Percentiles rank a stretch among this genome's conserved stretches.
phyloP scores from a whole-genome alignment of 1,140 invertebrate species.

The Asobara japonica region DNA sequence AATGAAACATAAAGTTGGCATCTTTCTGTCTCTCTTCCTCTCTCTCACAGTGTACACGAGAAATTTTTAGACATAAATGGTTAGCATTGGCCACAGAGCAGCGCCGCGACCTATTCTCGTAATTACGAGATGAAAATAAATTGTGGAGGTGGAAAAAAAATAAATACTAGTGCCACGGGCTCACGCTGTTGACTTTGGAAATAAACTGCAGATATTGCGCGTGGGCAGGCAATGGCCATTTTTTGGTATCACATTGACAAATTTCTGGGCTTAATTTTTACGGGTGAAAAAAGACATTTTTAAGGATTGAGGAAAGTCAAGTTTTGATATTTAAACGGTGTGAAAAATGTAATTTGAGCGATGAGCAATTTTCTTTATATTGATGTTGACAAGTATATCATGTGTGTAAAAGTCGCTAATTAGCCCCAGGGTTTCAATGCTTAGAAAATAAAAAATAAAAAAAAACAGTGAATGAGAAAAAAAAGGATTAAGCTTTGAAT shows the following conservation, averaged over 20 bases:
- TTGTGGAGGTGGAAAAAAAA: not conserved
- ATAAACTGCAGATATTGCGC: not conserved
- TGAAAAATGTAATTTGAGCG: too few relatives aligned
- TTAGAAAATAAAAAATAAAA: too few relatives aligned
- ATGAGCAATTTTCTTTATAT: too few relatives aligned
- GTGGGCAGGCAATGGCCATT: not conserved
- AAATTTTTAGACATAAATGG: slow-evolving; percentile 24
- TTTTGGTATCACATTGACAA: not conserved
- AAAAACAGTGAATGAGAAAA: too few relatives aligned
- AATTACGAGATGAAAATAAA: slow-evolving; percentile 14
- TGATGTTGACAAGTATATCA: too few relatives aligned
- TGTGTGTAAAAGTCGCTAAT: too few relatives aligned
- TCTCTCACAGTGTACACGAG: not conserved
- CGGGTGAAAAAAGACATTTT: not conserved
- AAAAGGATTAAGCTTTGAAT: too few relatives aligned
- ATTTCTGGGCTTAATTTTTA: not conserved
- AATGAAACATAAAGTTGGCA: not conserved
- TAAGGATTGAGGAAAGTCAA: not conserved
- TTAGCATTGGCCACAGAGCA: slow-evolving; percentile 19
- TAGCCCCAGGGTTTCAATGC: too few relatives aligned
- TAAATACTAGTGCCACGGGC: slow-evolving; percentile 3
- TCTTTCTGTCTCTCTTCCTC: not conserved
- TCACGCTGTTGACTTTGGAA: slow-evolving; percentile 29
- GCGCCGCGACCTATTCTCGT: slow-evolving; percentile 29
- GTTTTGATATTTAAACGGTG: too few relatives aligned